A percentile compares a stretch with the other conserved stretches of the same genome.
These are phyloP conservation scores for Halictus rubicundus DNA, from an alignment of 1,140 invertebrate genomes.

Conservation along the genomic window DNA sequence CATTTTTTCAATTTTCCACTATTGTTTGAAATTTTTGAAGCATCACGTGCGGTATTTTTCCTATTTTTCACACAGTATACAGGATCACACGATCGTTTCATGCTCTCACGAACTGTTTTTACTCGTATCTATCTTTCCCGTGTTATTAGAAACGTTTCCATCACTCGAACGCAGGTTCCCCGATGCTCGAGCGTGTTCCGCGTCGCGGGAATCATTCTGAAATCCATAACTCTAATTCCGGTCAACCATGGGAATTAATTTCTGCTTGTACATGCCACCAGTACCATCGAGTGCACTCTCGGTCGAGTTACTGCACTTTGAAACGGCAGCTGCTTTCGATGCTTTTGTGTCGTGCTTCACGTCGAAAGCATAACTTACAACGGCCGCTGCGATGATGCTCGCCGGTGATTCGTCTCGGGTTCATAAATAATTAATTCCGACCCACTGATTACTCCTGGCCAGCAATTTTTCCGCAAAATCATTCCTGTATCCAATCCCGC, in stretches of 20 bases:
- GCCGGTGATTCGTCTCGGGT: background rate
- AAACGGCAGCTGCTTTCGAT: conserved; percentile 39
- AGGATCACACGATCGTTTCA: no score
- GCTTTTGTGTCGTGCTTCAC: conserved; percentile 41
- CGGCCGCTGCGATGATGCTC: conserved; percentile 18
- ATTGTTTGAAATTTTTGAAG: no score
- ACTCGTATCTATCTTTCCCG: no score
- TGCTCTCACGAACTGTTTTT: no score
- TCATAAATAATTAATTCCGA: no score
- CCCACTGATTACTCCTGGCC: background rate
- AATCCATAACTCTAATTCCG: background rate
- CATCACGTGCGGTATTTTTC: no score
- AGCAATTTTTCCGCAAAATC: no score
- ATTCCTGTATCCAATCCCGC: no score
- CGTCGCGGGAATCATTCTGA: background rate
- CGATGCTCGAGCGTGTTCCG: background rate
- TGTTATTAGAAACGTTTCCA: no score
- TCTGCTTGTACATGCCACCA: conserved; percentile 20
- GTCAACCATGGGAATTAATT: conserved; percentile 38
- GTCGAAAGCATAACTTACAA: conserved; percentile 55
- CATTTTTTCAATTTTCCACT: no score
- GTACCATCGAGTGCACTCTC: conserved; percentile 23
- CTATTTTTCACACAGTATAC: no score
- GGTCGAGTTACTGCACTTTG: conserved; percentile 34
- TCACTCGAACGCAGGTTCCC: no score